Evolutionary conservation across 2,797 vertebrate genomes (phyloP).

Genomic region (Bovichtus variegatus): DNA sequence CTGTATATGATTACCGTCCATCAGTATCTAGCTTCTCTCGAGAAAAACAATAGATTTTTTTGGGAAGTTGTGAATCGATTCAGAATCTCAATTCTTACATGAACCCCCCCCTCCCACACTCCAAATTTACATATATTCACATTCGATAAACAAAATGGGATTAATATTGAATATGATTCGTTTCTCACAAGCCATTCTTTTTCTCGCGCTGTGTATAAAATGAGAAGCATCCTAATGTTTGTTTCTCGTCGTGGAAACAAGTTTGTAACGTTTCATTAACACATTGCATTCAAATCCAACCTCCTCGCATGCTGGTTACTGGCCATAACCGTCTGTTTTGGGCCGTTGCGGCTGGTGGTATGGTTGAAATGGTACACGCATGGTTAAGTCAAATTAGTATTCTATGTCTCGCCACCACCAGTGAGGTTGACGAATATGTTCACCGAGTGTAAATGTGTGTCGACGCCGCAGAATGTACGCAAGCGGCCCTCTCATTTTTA

Average conservation of each 20-base stretch:
- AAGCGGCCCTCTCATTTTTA: not conserved
- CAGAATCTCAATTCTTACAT: too few species aligned
- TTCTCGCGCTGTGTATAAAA: too few species aligned
- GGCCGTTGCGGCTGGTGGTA: not conserved
- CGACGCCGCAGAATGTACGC: not conserved
- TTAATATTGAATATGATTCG: not conserved
- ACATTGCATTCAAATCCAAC: conserved; percentile 6
- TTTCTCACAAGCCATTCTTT: not conserved
- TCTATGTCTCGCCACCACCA: not conserved
- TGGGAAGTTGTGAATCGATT: too few species aligned
- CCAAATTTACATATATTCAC: not conserved
- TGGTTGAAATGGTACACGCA: not conserved
- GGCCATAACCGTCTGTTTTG: conserved; percentile 1
- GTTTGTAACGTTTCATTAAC: not conserved
- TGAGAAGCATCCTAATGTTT: not conserved
- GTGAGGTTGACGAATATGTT: not conserved
- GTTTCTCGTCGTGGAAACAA: not conserved
- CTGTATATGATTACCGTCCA: too few species aligned
- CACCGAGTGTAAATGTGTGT: conserved; percentile 17
- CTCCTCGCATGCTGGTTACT: not conserved
- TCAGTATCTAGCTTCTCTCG: too few species aligned
- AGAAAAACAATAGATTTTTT: too few species aligned
- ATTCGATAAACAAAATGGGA: not conserved
- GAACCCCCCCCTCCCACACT: too few species aligned
- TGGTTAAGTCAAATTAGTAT: conserved; percentile 10